Evolutionary conservation across 1,140 invertebrate genomes (phyloP).

Genomic region (Euwallacea fornicatus): DNA sequence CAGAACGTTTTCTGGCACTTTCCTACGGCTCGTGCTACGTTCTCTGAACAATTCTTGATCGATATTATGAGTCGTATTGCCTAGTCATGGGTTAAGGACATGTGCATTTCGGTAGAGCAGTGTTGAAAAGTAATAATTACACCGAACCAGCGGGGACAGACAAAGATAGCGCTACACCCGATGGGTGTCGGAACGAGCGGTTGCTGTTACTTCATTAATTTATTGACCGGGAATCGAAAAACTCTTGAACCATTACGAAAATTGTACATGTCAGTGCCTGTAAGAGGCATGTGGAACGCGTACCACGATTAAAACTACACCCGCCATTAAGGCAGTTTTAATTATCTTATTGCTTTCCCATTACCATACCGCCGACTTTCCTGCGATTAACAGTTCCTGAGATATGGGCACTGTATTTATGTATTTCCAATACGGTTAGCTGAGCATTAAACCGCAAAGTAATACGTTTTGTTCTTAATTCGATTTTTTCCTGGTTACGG

Average conservation of each 20-base stretch:
- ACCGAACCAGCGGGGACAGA: background rate
- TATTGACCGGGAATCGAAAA: conserved; percentile 29
- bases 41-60: too few relatives aligned
- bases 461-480: conserved; percentile 19
- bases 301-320: background rate
- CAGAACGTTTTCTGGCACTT: too few relatives aligned
- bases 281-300: conserved; percentile 13
- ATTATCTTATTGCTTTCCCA: conserved; percentile 2
- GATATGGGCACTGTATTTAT: background rate
- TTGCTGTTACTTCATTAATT: conserved; percentile 30
- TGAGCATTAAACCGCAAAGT: conserved; percentile 17
- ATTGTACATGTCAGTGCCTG: conserved; percentile 28
- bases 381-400: background rate
- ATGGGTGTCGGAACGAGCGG: conserved; percentile 20
- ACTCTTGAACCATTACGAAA: conserved; percentile 31
- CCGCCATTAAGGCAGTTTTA: background rate
- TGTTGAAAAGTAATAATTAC: background rate
- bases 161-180: background rate
- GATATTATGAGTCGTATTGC: too few relatives aligned
- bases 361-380: too few relatives aligned
- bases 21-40: too few relatives aligned
- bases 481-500: conserved; percentile 16
- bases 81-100: background rate
- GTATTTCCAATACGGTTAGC: conserved; percentile 1
- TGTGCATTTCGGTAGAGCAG: background rate